A percentile compares a stretch with the other conserved stretches of the same genome.
Evolutionary conservation across 2,797 vertebrate species (phyloP).

Genomic region (Oreonectes daqikongensis): DNA sequence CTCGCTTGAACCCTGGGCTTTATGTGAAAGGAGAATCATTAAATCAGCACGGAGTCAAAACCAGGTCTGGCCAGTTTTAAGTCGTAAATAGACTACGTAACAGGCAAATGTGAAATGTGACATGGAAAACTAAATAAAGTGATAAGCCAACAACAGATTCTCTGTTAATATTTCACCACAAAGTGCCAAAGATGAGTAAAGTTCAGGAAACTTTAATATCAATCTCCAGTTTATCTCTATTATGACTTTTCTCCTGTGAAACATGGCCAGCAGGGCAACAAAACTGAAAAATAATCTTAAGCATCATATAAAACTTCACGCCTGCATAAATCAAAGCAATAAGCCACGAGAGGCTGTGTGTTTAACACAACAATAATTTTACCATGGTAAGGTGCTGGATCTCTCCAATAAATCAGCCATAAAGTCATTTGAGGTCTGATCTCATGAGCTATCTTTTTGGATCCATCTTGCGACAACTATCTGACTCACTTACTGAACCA

Average conservation of each 20-base stretch:
- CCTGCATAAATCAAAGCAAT: background rate
- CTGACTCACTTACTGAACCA: background rate
- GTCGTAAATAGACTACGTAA: conserved; percentile 53
- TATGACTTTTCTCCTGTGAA: background rate
- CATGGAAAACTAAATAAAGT: conserved; percentile 53
- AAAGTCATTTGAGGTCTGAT: background rate
- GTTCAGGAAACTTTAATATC: background rate
- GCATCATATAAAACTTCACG: too few relatives aligned
- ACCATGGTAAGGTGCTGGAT: background rate
- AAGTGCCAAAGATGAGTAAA: background rate
- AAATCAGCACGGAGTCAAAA: conserved; percentile 65
- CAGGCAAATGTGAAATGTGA: conserved; percentile 28
- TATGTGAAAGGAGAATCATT: conserved; percentile 62
- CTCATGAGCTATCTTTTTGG: background rate
- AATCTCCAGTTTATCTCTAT: conserved; percentile 15
- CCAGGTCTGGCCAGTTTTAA: conserved; percentile 35
- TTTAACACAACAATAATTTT: background rate
- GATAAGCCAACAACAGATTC: conserved; percentile 15
- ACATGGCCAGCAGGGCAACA: background rate
- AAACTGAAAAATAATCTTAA: too few relatives aligned
- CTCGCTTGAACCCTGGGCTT: conserved; percentile 34
- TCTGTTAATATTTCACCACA: conserved; percentile 19
- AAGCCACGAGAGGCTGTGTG: background rate
- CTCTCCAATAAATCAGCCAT: background rate
- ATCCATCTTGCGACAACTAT: conserved; percentile 1